Base-by-base conservation (phyloP, 2,888 invertebrate genomes). In the Epinotia nisella region DNA sequence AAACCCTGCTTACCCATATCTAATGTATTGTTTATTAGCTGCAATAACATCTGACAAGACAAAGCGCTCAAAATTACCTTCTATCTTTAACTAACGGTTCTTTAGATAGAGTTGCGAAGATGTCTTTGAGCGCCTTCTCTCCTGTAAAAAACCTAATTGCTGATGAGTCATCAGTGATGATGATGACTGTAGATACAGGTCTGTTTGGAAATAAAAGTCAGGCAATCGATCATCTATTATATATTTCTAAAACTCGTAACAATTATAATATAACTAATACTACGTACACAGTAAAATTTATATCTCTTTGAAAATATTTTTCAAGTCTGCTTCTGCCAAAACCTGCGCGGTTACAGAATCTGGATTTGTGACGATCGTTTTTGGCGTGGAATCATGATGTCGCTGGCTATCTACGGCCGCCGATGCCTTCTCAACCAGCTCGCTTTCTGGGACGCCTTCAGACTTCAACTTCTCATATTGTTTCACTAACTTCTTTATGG, bases 401-500 rank as follows among this genome's bases (percentile, higher is more conserved):
- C 88, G 79, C 56, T 90, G 89, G 53, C 77, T 81, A 7, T 85
- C 85, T 0, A 88, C 83, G 1, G 81, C 77, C 24, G 82, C 80
- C 0, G 85, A 86, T 13, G 89, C 83, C 78, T 91, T 91, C 58
- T 91, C 87, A 64, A 92, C 80, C n/a, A 94, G 79, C 70, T 95
- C 94, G n/a, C 93, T 91, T 78, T 94, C 93, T 41, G 94, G 82
- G 1, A 94, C 85, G 0, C 94, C 95, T 81, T 94, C 94, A 0
- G 86, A 82, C 83, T 95, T 92, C 11, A 96, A 81, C 75, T 94
- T 92, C 56, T 94, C 89, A 79, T 96, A 96, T 75, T 94, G 94
- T 51, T 94, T 88, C 15, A 97, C 89, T 78, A 96, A 95, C 78
- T 90, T 93, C 81, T 95, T 96, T 0, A 94, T 94, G 76, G 94